Percentiles rank a stretch among this genome's conserved stretches.
Evolutionary conservation across 2,797 vertebrate species (phyloP).

Genomic region (Leuciscus waleckii): DNA sequence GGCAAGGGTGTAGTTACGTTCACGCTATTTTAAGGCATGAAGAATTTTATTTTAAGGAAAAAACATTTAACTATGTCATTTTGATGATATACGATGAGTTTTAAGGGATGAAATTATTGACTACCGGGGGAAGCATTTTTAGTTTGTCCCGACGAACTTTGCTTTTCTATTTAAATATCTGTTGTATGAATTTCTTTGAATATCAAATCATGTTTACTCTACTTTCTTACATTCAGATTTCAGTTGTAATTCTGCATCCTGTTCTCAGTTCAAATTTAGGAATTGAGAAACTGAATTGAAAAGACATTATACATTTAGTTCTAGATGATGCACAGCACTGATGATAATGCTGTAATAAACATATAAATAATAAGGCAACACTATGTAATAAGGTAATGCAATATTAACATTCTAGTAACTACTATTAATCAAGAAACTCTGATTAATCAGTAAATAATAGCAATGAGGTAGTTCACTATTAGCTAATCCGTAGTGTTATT

Average conservation of each 20-base stretch:
- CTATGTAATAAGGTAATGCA: neutral
- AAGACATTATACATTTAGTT: neutral
- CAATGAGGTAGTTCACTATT: neutral
- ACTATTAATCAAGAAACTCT: neutral
- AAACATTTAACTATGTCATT: no score
- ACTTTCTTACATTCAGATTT: no score
- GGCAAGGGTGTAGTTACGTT: no score
- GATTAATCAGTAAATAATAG: neutral
- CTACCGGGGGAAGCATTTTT: neutral
- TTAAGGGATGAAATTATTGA: no score
- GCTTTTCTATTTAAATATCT: no score
- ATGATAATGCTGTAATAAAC: neutral
- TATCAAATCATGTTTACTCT: neutral
- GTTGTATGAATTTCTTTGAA: neutral
- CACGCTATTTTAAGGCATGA: no score
- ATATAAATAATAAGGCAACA: neutral
- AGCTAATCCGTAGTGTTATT: neutral
- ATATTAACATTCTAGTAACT: neutral
- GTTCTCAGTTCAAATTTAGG: neutral
- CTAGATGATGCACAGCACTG: neutral
- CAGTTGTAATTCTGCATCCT: no score
- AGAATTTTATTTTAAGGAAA: no score
- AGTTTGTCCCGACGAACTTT: neutral
- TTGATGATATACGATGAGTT: no score
- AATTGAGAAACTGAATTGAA: neutral